A percentile compares a stretch with the other conserved stretches of the same genome.
phyloP scores from a whole-genome alignment of 1,140 invertebrate species.

The Leucophenga varia region DNA sequence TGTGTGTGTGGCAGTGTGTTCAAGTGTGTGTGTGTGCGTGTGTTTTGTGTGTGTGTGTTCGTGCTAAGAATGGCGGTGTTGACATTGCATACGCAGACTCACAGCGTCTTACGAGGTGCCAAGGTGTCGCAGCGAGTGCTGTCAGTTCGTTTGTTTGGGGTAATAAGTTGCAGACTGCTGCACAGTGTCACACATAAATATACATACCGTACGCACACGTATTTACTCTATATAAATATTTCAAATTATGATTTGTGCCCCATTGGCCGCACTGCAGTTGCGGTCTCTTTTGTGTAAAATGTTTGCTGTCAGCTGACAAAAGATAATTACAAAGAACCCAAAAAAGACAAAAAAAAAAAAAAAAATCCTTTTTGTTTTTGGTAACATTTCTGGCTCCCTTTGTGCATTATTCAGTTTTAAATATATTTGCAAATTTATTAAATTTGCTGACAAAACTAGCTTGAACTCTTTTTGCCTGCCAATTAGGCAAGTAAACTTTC shows the following conservation, averaged over 20 bases:
- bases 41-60: conserved; percentile 9
- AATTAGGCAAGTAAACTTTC: conserved; percentile 10
- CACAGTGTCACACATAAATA: conserved; percentile 3
- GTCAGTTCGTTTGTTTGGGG: conserved; percentile 26
- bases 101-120: conserved; percentile 6
- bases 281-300: conserved; percentile 24
- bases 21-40: conserved; percentile 1
- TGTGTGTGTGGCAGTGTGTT: conserved; percentile 9
- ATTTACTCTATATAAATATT: conserved; percentile 23
- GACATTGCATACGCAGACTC: conserved; percentile 15
- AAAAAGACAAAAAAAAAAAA: too few species aligned
- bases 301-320: conserved; percentile 32
- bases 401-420: conserved; percentile 22
- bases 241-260: conserved; percentile 49
- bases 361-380: background rate
- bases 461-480: conserved; percentile 1
- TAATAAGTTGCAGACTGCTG: conserved; percentile 21
- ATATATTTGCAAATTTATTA: conserved; percentile 30
- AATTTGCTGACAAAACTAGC: conserved; percentile 8
- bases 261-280: conserved; percentile 28
- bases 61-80: conserved; percentile 25
- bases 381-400: conserved; percentile 6
- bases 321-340: conserved; percentile 42
- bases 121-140: conserved; percentile 3
- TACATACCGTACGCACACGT: conserved; percentile 7